Conservation (phyloP, 2,113 vertebrate genomes). For the Paraplagusia blochii region DNA sequence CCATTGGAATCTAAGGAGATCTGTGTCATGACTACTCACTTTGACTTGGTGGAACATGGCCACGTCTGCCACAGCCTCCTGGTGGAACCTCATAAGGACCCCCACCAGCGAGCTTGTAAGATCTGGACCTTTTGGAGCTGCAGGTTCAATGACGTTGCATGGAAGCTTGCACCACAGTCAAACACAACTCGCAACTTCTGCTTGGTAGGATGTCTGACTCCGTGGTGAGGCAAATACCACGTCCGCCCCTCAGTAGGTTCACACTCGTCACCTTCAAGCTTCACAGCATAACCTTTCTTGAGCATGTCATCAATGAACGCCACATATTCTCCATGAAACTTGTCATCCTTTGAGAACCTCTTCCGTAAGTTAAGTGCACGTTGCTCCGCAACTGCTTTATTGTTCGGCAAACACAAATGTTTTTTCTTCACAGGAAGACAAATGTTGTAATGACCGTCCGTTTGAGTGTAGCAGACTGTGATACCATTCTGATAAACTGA, state of each 20-base stretch:
- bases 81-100: neutral
- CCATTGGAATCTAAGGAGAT: neutral
- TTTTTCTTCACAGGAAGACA: constrained; percentile 15
- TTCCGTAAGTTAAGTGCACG: neutral
- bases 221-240: neutral
- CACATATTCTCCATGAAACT: neutral
- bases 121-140: neutral
- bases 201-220: neutral
- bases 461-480: neutral
- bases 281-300: neutral
- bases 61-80: neutral
- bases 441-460: constrained; percentile 15
- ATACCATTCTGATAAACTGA: constrained; percentile 16
- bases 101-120: neutral
- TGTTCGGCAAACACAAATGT: constrained; percentile 29
- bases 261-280: neutral
- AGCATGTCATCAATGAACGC: neutral
- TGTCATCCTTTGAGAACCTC: neutral
- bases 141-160: neutral
- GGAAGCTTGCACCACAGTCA: neutral
- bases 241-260: neutral
- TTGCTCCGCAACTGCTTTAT: constrained; percentile 22
- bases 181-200: neutral
- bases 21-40: neutral
- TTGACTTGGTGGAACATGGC: neutral